These are phyloP conservation scores for Morpho helenor DNA, from an alignment of 2,888 invertebrate genomes.

Conservation along the genomic window DNA sequence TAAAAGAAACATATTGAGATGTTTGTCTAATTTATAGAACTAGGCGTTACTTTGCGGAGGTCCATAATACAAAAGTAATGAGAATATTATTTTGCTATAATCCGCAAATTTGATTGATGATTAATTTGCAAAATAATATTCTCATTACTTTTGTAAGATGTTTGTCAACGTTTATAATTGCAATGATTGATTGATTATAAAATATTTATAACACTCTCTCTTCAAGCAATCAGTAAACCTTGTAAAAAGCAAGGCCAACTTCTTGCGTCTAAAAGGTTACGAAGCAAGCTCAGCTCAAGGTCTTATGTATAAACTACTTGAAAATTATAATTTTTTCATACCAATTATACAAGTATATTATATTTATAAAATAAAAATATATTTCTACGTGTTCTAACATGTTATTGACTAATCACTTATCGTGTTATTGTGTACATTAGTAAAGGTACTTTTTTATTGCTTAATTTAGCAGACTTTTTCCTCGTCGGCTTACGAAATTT, in stretches of 20 bases:
- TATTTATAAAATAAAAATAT: not conserved
- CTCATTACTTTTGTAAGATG: not conserved
- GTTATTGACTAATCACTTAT: not conserved
- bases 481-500: conserved; percentile 9
- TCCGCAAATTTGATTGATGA: too few relatives aligned
- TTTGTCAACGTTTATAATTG: not conserved
- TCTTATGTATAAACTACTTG: conserved; percentile 16
- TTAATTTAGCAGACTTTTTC: not conserved
- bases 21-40: too few relatives aligned
- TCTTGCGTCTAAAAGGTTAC: conserved; percentile 25
- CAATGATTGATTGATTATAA: not conserved
- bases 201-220: conserved; percentile 13
- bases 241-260: conserved; percentile 25
- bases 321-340: not conserved
- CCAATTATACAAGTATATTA: not conserved
- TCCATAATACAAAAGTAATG: too few relatives aligned
- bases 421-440: too few relatives aligned
- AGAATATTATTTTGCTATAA: too few relatives aligned
- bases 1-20: too few relatives aligned
- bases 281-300: conserved; percentile 21
- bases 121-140: too few relatives aligned
- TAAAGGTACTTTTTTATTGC: not conserved
- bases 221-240: conserved; percentile 16
- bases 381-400: conserved; percentile 3
- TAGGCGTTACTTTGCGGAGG: too few relatives aligned